Evolutionary conservation across 2,797 vertebrate species (phyloP), one percentile per base, ranked within the genome.

Genomic region (Onychomys arenicola): DNA sequence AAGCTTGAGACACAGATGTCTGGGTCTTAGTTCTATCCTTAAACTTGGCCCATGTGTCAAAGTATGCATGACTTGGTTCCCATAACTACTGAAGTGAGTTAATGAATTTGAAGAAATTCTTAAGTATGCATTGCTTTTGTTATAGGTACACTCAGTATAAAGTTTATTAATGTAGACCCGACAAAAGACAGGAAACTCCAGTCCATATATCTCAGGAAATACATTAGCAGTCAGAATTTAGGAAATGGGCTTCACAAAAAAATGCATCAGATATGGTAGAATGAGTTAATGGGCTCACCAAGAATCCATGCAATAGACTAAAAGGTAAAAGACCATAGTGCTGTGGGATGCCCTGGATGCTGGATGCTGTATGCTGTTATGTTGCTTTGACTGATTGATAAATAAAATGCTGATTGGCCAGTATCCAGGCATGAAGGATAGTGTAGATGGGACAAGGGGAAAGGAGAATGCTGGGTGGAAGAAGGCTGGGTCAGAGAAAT

Each of bases 11-110:
- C 29, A 34, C n/a, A 40, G 69, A 88, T 88, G 49, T 49, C 57
- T 34, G 86, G n/a, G 21, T 93, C 21, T 57, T 17, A 55, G 57
- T 80, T 91, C 61, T 96, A 61, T 96, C 94, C 97, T 84, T 89
- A 96, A 94, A 82, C 61, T 88, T 96, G 93, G 97, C 96, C 93
- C 90, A 95, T 94, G 94, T 59, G 87, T 97, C 93, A 97, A 67
- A 67, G 32, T 67, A 43, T 86, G 95, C 71, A 96, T 67, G 37
- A 78, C 67, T 94, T 67, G 67, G 25, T 49, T 91, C 73, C 95
- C 92, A 34, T 91, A 91, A 92, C 76, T 97, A 88, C 43, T 94
- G 91, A 97, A 98, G 81, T 83, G 83, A 29, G 52, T 90, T 69
- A 71, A 94, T 2, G 34, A 90, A 96, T 89, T 69, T 80, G 85